Evolutionary conservation across 2,888 invertebrate genomes (phyloP).

Genomic region (Saturnia japonica): DNA sequence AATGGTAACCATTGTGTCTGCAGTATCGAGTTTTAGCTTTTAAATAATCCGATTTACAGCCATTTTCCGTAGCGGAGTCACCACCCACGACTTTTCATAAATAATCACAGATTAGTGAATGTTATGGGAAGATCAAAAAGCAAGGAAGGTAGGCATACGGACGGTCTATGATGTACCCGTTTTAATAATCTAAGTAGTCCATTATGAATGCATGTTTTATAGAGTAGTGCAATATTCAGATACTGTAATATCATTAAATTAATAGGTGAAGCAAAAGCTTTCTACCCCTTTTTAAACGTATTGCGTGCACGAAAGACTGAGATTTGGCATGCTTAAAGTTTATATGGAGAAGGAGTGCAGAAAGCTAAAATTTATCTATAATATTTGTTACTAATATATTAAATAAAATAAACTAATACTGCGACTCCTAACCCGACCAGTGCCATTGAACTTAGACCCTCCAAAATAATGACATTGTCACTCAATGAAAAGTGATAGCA

Average conservation of each 20-base stretch:
- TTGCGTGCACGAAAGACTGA: too few relatives aligned
- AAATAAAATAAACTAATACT: too few relatives aligned
- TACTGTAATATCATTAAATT: slow-evolving; percentile 9
- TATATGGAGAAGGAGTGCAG: too few relatives aligned
- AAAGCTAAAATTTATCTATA: too few relatives aligned
- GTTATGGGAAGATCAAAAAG: slow-evolving; percentile 45
- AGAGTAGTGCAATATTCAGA: slow-evolving; percentile 36
- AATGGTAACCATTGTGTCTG: slow-evolving; percentile 2
- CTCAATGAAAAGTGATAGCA: too few relatives aligned
- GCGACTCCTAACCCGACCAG: too few relatives aligned
- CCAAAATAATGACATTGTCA: too few relatives aligned
- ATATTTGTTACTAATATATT: too few relatives aligned
- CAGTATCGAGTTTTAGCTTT: slow-evolving; percentile 22
- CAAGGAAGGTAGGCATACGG: slow-evolving; percentile 31
- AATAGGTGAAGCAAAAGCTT: too few relatives aligned
- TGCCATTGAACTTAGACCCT: too few relatives aligned
- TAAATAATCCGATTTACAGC: slow-evolving; percentile 32
- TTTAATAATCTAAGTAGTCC: slow-evolving; percentile 54
- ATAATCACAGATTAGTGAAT: slow-evolving; percentile 51
- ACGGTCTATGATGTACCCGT: slow-evolving; percentile 37
- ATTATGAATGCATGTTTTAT: slow-evolving; percentile 35
- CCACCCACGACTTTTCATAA: slow-evolving; percentile 57
- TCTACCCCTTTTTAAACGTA: too few relatives aligned
- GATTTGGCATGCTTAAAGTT: too few relatives aligned
- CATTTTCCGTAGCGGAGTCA: slow-evolving; percentile 33